These are phyloP conservation scores for Pantelozetes paolii DNA, from an alignment of 2,888 invertebrate species.

Conservation along the genomic window DNA sequence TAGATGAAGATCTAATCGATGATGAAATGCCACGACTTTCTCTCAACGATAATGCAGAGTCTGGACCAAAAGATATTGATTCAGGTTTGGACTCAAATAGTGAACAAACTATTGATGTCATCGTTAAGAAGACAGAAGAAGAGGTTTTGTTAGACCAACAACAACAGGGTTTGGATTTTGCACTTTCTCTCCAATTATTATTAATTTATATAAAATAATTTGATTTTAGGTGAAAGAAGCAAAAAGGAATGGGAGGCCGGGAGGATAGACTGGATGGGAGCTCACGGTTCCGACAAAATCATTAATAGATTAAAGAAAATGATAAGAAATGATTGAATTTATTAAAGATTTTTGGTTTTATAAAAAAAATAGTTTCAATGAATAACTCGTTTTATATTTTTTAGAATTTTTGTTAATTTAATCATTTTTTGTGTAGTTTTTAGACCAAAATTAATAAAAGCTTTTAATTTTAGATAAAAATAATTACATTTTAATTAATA, in stretches of 20 bases:
- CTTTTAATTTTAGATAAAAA: too few species aligned
- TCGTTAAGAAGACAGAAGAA: background rate
- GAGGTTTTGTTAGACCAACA: background rate
- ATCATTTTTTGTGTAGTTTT: too few species aligned
- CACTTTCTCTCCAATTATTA: too few species aligned
- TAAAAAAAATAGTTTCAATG: too few species aligned
- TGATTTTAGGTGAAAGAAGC: slow-evolving; percentile 16
- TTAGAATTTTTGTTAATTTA: too few species aligned
- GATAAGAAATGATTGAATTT: slow-evolving; percentile 23
- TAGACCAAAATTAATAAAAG: too few species aligned
- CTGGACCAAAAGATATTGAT: background rate
- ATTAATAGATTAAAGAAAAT: slow-evolving; percentile 40
- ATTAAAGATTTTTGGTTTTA: background rate
- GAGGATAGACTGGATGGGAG: slow-evolving; percentile 42
- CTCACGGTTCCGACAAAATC: slow-evolving; percentile 39
- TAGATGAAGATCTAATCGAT: background rate
- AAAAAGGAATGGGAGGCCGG: slow-evolving; percentile 42
- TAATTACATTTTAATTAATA: too few species aligned
- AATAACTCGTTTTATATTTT: too few species aligned
- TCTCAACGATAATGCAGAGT: background rate
- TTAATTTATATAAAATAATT: background rate
- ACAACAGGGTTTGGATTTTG: slow-evolving; percentile 2
- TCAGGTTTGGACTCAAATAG: background rate
- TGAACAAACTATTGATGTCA: background rate
- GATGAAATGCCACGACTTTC: background rate